Percentiles rank a stretch among this genome's conserved stretches.
Conservation (phyloP, 2,888 invertebrate species). For the Plemyria rubiginata region DNA sequence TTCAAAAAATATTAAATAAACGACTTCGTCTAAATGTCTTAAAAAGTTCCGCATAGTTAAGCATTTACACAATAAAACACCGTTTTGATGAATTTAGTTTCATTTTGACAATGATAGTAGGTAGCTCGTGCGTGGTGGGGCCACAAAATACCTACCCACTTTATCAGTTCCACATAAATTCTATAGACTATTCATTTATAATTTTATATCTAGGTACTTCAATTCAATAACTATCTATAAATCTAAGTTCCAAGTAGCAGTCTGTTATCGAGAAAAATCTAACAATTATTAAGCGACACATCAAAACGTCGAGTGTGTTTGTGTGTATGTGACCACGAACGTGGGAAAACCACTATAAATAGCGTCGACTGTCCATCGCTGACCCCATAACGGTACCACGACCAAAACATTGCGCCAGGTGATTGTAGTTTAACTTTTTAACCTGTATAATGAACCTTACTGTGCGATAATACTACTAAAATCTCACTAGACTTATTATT, state of each 20-base stretch:
- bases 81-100: no score
- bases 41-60: no score
- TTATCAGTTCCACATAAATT: background rate
- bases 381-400: constrained; percentile 69
- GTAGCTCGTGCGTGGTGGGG: background rate
- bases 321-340: constrained; percentile 59
- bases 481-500: no score
- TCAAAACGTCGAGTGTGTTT: constrained; percentile 31
- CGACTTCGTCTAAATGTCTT: no score
- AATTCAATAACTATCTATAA: constrained; percentile 20
- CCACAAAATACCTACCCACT: background rate
- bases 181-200: constrained; percentile 5
- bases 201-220: constrained; percentile 7
- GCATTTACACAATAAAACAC: no score
- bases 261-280: constrained; percentile 30
- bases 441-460: no score
- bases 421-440: constrained; percentile 43
- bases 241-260: constrained; percentile 24
- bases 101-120: background rate
- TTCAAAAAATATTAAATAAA: no score
- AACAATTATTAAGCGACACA: constrained; percentile 31
- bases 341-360: constrained; percentile 69
- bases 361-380: constrained; percentile 60
- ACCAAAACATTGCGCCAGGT: constrained; percentile 58
- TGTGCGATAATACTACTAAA: background rate